These are phyloP conservation scores for Serinus canaria DNA, from an alignment of 2,113 vertebrate species.

Conservation along the genomic window DNA sequence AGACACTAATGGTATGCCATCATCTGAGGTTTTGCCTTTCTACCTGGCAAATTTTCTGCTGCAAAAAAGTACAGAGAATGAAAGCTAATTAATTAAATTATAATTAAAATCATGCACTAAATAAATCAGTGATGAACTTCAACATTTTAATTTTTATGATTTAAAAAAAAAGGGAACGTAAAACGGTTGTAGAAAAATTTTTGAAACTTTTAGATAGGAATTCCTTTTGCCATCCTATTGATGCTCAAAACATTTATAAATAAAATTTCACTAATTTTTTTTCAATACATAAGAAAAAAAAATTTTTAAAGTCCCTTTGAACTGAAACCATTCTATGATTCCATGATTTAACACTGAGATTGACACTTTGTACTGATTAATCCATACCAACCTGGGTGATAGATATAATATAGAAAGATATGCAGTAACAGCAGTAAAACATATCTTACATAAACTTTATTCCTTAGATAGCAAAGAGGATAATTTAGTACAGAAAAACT, in stretches of 20 bases:
- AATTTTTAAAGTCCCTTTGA: neutral
- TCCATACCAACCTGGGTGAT: neutral
- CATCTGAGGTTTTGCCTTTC: neutral
- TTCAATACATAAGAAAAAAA: neutral
- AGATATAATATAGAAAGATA: neutral
- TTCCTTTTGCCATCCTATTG: neutral
- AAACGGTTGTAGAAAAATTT: neutral
- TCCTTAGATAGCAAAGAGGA: neutral
- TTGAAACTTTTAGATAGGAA: neutral
- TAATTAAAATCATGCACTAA: neutral
- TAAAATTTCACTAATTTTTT: neutral
- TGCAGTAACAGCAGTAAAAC: neutral
- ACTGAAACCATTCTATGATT: neutral
- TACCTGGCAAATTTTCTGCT: neutral
- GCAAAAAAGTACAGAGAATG: neutral
- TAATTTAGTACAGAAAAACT: neutral
- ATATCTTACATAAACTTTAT: neutral
- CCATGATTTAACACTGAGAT: neutral
- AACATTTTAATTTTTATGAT: neutral
- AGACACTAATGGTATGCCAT: neutral
- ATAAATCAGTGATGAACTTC: neutral
- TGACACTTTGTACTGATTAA: neutral
- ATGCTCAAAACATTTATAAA: neutral
- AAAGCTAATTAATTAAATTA: neutral
- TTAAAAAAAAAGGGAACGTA: neutral